Percentiles rank a stretch among this genome's conserved stretches.
These are phyloP conservation scores for Jaculus jaculus DNA, from an alignment of 2,113 vertebrate species.

Conservation along the genomic window DNA sequence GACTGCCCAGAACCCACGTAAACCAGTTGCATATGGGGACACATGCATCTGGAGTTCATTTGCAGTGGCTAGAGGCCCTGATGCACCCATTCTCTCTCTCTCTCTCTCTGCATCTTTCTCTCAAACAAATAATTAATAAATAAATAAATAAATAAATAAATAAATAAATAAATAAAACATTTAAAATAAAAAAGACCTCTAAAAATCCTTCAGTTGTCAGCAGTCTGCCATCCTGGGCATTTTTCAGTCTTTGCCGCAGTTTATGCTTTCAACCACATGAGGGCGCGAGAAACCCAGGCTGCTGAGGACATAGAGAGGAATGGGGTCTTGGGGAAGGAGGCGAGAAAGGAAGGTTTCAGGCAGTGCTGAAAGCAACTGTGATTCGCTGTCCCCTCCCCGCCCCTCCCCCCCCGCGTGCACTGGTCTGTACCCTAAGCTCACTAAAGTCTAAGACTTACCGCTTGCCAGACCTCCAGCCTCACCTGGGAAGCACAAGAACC, in stretches of 20 bases:
- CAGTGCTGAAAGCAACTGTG: too few species aligned
- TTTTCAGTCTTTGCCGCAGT: background rate
- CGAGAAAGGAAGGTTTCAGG: background rate
- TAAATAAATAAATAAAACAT: background rate
- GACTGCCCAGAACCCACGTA: too few species aligned
- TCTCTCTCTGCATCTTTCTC: too few species aligned
- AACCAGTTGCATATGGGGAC: too few species aligned
- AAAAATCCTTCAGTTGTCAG: background rate
- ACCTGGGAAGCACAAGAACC: background rate
- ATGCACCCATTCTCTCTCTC: too few species aligned
- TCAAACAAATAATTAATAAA: too few species aligned
- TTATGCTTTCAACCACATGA: conserved; percentile 10
- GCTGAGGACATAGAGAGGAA: accelerated
- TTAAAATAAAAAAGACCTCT: background rate
- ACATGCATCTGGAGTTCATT: too few species aligned
- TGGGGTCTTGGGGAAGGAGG: background rate
- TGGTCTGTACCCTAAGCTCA: too few species aligned
- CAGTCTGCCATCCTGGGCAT: background rate
- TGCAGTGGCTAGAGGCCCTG: too few species aligned
- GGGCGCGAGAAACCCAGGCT: background rate
- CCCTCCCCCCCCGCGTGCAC: background rate
- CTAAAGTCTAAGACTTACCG: background rate
- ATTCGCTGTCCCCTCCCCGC: too few species aligned
- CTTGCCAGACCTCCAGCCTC: background rate
- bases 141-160: too few species aligned